Evolutionary conservation across 2,888 invertebrate species (phyloP).

Genomic region (Caenorhabditis panamensis): DNA sequence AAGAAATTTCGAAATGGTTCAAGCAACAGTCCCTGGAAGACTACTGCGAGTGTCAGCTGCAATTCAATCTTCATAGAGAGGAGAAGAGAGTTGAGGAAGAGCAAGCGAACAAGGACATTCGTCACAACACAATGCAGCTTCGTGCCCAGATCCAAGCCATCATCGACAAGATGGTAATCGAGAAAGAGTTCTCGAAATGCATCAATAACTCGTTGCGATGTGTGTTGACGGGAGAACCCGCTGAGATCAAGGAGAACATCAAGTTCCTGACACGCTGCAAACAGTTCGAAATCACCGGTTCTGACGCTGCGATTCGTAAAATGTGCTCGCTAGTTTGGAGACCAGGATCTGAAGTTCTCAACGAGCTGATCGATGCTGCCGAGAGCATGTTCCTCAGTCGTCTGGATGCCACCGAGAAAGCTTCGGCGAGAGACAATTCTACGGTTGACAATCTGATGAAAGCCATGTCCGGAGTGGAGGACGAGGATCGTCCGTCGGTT

Average conservation of each 20-base stretch:
- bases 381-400: constrained; percentile 67
- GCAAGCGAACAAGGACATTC: background rate
- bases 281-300: constrained; percentile 79
- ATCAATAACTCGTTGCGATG: constrained; percentile 61
- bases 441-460: constrained; percentile 64
- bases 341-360: constrained; percentile 55
- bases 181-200: constrained; percentile 56
- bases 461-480: constrained; percentile 54
- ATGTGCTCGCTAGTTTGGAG: constrained; percentile 72
- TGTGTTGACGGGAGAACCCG: constrained; percentile 63
- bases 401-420: constrained; percentile 43
- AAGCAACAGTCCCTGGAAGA: background rate
- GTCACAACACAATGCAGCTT: background rate
- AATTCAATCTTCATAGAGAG: constrained; percentile 4
- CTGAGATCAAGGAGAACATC: constrained; percentile 85
- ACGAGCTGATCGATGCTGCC: constrained; percentile 64
- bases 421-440: constrained; percentile 40
- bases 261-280: constrained; percentile 88
- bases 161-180: constrained; percentile 60
- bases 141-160: constrained; percentile 34
- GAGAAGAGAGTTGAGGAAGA: constrained; percentile 5
- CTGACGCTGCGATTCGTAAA: constrained; percentile 63
- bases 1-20: background rate
- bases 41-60: background rate
- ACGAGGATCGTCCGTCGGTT: constrained; percentile 59